These are phyloP conservation scores for Bothrops alternatus DNA, from an alignment of 2,797 vertebrate species.

Conservation along the genomic window DNA sequence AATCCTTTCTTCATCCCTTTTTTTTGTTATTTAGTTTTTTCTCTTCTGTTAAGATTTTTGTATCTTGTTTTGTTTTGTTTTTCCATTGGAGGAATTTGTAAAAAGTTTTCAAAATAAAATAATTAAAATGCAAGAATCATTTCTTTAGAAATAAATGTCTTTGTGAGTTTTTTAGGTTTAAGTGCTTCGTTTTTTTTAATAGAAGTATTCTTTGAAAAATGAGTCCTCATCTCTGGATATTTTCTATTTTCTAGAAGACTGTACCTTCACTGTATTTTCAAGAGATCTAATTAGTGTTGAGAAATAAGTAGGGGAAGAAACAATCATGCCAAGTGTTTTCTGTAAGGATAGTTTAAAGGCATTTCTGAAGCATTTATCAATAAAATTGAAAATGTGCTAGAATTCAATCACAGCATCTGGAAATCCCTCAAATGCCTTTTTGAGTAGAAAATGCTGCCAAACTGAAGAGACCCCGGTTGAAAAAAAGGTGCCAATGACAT, in stretches of 20 bases:
- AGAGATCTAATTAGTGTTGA: slow-evolving; percentile 57
- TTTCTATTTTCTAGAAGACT: slow-evolving; percentile 56
- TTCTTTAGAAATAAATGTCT: background rate
- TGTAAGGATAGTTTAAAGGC: slow-evolving; percentile 4
- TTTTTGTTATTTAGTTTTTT: background rate
- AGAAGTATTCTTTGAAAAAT: background rate
- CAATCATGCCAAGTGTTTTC: slow-evolving; percentile 45
- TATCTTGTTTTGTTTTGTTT: background rate
- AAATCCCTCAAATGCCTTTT: slow-evolving; percentile 21
- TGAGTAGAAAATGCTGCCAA: slow-evolving; percentile 29
- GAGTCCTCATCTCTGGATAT: slow-evolving; percentile 20
- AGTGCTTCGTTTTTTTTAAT: background rate
- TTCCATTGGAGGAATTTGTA: background rate
- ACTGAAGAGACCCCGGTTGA: background rate
- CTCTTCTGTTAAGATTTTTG: background rate
- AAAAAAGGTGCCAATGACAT: slow-evolving; percentile 20
- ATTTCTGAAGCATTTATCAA: slow-evolving; percentile 41
- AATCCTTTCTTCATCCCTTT: background rate
- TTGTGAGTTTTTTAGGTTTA: background rate
- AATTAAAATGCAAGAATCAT: background rate
- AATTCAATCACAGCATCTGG: slow-evolving; percentile 33
- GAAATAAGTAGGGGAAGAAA: slow-evolving; percentile 40
- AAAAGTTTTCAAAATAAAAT: background rate
- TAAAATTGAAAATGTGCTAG: slow-evolving; percentile 23
- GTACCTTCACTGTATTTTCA: slow-evolving; percentile 51